A percentile compares a stretch with the other conserved stretches of the same genome.
phyloP scores from a whole-genome alignment of 2,797 vertebrate genomes.

The Acanthopagrus latus region DNA sequence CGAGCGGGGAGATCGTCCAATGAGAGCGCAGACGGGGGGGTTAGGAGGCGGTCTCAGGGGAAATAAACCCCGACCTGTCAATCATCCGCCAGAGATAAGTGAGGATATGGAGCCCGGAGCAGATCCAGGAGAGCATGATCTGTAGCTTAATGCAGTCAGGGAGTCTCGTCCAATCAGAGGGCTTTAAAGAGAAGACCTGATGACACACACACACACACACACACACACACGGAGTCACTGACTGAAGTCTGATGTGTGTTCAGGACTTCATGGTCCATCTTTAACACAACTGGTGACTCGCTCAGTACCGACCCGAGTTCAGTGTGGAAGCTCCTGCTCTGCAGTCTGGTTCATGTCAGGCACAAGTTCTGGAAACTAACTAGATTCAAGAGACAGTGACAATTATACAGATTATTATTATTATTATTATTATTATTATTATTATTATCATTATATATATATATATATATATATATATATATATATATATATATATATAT shows the following conservation, averaged over 20 bases:
- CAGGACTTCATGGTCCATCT: too few relatives aligned
- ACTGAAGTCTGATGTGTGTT: too few relatives aligned
- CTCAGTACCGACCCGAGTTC: neutral
- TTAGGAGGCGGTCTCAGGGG: constrained; percentile 66
- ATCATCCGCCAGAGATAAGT: constrained; percentile 75
- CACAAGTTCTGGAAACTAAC: too few relatives aligned
- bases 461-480: too few relatives aligned
- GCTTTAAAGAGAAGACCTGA: neutral
- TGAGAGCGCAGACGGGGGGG: constrained; percentile 53
- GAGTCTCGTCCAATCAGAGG: constrained; percentile 22
- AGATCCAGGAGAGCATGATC: constrained; percentile 58
- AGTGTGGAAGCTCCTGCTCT: too few relatives aligned
- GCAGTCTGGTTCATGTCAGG: too few relatives aligned
- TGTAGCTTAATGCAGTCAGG: constrained; percentile 56
- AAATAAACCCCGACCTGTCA: constrained; percentile 80
- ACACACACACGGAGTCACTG: too few relatives aligned
- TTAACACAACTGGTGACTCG: neutral
- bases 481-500: too few relatives aligned
- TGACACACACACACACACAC: neutral
- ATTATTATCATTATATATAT: too few relatives aligned
- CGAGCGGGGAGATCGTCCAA: constrained; percentile 60
- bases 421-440: too few relatives aligned
- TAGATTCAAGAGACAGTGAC: too few relatives aligned
- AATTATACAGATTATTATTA: too few relatives aligned
- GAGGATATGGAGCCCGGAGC: constrained; percentile 62